Evolutionary conservation across 1,140 invertebrate species (phyloP).

Genomic region (Reticulitermes speratus): DNA sequence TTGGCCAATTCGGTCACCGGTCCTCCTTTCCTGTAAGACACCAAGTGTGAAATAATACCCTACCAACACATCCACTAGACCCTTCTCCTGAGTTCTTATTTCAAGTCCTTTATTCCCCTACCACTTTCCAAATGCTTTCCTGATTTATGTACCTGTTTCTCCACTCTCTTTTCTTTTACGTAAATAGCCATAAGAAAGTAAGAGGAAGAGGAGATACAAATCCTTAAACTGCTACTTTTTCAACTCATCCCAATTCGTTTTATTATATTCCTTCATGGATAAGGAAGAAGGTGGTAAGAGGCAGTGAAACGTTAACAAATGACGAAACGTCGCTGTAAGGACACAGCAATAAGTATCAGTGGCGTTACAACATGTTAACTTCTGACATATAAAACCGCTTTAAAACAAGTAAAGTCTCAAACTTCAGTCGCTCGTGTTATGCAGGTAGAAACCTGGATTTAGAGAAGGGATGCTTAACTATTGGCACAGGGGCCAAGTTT

Average conservation of each 20-base stretch:
- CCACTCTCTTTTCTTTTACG: not conserved
- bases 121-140: not conserved
- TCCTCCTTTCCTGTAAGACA: not conserved
- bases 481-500: no score
- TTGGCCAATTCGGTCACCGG: not conserved
- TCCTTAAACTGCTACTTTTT: not conserved
- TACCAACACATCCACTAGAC: not conserved
- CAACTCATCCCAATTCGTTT: not conserved
- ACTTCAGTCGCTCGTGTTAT: not conserved
- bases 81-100: not conserved
- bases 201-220: not conserved
- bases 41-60: not conserved
- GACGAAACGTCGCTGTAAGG: not conserved
- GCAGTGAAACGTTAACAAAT: not conserved
- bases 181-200: not conserved
- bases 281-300: not conserved
- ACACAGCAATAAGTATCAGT: not conserved
- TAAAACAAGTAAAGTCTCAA: not conserved
- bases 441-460: not conserved
- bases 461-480: not conserved
- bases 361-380: not conserved
- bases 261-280: not conserved
- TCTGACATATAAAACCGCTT: not conserved
- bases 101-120: not conserved
- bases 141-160: not conserved